Percentiles rank a stretch among this genome's conserved stretches.
Conservation (phyloP, 2,797 vertebrate species). For the Lacerta agilis region DNA sequence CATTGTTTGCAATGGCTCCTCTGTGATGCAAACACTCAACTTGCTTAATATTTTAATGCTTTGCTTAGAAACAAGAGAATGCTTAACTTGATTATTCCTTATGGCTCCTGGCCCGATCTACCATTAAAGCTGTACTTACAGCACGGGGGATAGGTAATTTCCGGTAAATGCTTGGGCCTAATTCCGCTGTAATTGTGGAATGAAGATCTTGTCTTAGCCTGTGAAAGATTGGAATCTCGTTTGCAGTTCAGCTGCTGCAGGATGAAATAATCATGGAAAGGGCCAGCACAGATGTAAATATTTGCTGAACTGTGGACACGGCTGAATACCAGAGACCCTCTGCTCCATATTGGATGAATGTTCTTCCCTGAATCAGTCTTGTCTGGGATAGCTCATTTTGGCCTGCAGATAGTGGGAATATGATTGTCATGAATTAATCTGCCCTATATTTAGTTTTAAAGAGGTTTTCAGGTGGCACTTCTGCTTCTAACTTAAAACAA, state of each 20-base stretch:
- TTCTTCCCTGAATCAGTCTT: neutral
- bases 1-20: neutral
- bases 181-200: neutral
- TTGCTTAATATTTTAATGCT: slow-evolving; percentile 10
- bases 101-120: neutral
- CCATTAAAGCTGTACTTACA: neutral
- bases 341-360: neutral
- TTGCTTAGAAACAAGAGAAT: slow-evolving; percentile 12
- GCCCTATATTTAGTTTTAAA: neutral
- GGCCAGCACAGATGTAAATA: neutral
- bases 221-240: neutral
- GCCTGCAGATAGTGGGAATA: neutral
- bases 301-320: neutral
- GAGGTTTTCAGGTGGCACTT: neutral
- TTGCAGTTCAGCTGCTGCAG: neutral
- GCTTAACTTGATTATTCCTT: neutral
- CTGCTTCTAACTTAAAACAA: neutral
- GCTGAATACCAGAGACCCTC: neutral
- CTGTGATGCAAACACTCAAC: too few relatives aligned
- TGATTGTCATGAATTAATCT: neutral
- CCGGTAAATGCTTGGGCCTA: neutral
- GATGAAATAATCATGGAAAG: neutral
- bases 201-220: neutral
- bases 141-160: neutral
- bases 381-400: neutral